Base-by-base conservation (phyloP, 2,113 vertebrate species). In the Platysternon megacephalum region DNA sequence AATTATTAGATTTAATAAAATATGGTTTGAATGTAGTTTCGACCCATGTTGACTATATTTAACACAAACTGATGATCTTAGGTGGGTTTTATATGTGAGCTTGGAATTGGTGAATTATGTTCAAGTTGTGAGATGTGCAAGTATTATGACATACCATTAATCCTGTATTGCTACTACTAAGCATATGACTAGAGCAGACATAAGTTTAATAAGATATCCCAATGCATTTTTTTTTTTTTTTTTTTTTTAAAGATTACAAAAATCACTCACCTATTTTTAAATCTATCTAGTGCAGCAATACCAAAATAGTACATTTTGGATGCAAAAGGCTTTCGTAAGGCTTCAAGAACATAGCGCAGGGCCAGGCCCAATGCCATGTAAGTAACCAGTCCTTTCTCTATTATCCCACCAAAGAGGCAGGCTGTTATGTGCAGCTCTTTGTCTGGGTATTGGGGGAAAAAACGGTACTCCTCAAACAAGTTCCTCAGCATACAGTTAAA, bases 241-340 rank as follows among this genome's bases (percentile, higher is more conserved):
- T 56, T 53, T 46, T 21, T 55, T 11, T 78, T 3, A 87, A 86
- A 5, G 3, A 79, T 29, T 17, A 85, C 10, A 19, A 90, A 94
- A n/a, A 91, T 76, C 48, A 96, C 98, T 95, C 97, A 99, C 99
- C 99, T 99, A 98, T 99, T 99, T 98, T 99, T 99, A 98, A 99
- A 99, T 94, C 99, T 98, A 99, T 99, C 99, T 98, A 99, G 98
- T 97, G 99, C 99, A 97, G 99, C 99, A 86, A 99, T 99, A 88
- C 99, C 99, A 98, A 99, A 99, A 98, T 99, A 99, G 98, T 99
- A 99, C 99, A 99, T 99, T 99, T 99, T 99, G 95, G 99, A 99
- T 91, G 99, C 99, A 90, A 98, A 99, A 84, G 99, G 99, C 97
- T 99, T 99, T 96, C 99, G 98, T 98, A 99, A 99, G 96, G 99